Conservation (phyloP, 2,888 invertebrate genomes). For the Blastobasis adustella region DNA sequence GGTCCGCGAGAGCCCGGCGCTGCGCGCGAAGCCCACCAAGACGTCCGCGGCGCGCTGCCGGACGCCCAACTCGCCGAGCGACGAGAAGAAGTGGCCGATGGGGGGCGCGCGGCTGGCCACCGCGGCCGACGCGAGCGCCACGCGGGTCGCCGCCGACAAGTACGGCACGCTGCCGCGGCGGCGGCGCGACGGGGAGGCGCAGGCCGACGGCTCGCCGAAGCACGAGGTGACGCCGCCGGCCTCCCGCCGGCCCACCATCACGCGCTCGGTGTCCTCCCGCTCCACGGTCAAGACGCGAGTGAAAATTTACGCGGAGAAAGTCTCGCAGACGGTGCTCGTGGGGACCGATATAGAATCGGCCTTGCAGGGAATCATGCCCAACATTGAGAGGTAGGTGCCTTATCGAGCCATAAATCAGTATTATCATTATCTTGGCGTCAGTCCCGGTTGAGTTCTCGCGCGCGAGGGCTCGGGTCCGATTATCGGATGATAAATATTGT, state of each 20-base stretch:
- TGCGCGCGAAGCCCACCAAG: conserved; percentile 64
- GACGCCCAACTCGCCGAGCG: conserved; percentile 78
- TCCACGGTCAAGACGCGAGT: conserved; percentile 60
- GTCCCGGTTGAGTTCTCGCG: too few relatives aligned
- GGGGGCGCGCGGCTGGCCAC: conserved; percentile 55
- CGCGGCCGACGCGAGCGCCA: conserved; percentile 43
- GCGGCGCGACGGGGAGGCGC: conserved; percentile 73
- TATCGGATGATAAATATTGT: too few relatives aligned
- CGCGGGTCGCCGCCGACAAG: conserved; percentile 77
- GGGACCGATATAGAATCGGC: conserved; percentile 83
- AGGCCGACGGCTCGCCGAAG: conserved; percentile 72
- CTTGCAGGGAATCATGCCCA: conserved; percentile 75
- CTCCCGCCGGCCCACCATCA: conserved; percentile 52
- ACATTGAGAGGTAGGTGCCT: conserved; percentile 53
- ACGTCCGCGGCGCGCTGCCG: conserved; percentile 75
- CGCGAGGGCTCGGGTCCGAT: too few relatives aligned
- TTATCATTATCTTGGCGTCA: too few relatives aligned
- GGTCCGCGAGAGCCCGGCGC: conserved; percentile 61
- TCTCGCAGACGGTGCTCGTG: conserved; percentile 84
- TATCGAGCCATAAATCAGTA: not conserved
- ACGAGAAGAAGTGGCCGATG: conserved; percentile 83
- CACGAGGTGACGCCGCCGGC: conserved; percentile 51
- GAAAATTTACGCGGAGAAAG: conserved; percentile 87
- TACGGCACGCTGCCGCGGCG: conserved; percentile 87
- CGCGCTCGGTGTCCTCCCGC: conserved; percentile 55